Conservation (phyloP, 2,888 invertebrate species). For the Melieria omissa region DNA sequence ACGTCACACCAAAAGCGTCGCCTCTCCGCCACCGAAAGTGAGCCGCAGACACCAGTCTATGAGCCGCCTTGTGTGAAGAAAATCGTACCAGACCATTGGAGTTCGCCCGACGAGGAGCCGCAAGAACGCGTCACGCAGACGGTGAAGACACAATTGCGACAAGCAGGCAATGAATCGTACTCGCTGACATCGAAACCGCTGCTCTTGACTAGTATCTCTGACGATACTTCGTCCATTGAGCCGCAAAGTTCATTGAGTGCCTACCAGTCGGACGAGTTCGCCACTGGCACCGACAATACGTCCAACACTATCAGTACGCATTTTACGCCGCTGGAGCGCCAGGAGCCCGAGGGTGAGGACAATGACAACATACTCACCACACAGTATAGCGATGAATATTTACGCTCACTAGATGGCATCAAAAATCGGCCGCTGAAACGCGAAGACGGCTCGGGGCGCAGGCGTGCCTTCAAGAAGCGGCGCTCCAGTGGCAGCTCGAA, state of each 20-base stretch:
- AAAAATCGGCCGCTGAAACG: slow-evolving; percentile 72
- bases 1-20: slow-evolving; percentile 39
- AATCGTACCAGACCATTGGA: slow-evolving; percentile 36
- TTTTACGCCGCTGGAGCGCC: slow-evolving; percentile 69
- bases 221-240: slow-evolving; percentile 61
- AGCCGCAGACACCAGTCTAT: slow-evolving; percentile 50
- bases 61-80: slow-evolving; percentile 56
- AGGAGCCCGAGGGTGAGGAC: slow-evolving; percentile 66
- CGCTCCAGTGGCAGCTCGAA: slow-evolving; percentile 70
- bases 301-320: slow-evolving; percentile 28
- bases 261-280: slow-evolving; percentile 56
- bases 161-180: slow-evolving; percentile 53
- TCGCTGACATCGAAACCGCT: slow-evolving; percentile 53
- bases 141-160: slow-evolving; percentile 63
- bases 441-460: slow-evolving; percentile 72
- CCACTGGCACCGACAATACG: slow-evolving; percentile 28
- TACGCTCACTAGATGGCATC: slow-evolving; percentile 74
- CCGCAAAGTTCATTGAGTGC: slow-evolving; percentile 61
- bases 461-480: slow-evolving; percentile 72
- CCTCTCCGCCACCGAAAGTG: slow-evolving; percentile 45
- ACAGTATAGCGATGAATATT: slow-evolving; percentile 66
- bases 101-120: slow-evolving; percentile 7
- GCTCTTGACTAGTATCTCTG: slow-evolving; percentile 59
- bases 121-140: slow-evolving; percentile 50
- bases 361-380: slow-evolving; percentile 57